Percentiles rank a stretch among this genome's conserved stretches.
phyloP scores from a whole-genome alignment of 1,140 invertebrate genomes.

The Drosophila ercepeae region DNA sequence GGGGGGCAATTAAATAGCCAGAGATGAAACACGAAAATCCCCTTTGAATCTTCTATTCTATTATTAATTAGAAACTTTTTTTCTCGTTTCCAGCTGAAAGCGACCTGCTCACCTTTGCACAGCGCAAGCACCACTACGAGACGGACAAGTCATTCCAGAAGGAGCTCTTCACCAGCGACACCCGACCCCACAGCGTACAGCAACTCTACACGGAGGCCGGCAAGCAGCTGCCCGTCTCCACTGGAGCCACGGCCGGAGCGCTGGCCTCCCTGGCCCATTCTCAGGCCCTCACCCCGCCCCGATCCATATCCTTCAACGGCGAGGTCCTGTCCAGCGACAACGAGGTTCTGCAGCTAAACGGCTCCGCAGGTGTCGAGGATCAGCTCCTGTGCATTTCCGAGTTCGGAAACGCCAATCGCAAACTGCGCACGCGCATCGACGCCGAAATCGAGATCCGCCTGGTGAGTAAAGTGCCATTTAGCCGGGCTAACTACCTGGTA shows the following conservation, averaged over 20 bases:
- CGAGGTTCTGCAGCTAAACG: slow-evolving; percentile 49
- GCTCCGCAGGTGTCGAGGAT: slow-evolving; percentile 47
- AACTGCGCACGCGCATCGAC: slow-evolving; percentile 88
- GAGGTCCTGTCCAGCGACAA: slow-evolving; percentile 81
- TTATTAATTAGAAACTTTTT: slow-evolving; percentile 8
- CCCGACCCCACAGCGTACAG: slow-evolving; percentile 86
- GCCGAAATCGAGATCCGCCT: slow-evolving; percentile 94
- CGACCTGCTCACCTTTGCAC: slow-evolving; percentile 92
- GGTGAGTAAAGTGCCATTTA: slow-evolving; percentile 86
- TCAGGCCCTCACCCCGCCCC: slow-evolving; percentile 44
- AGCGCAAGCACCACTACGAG: slow-evolving; percentile 89
- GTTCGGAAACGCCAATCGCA: slow-evolving; percentile 88
- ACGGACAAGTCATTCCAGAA: slow-evolving; percentile 86
- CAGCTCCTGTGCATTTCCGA: slow-evolving; percentile 91
- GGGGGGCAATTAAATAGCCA: slow-evolving; percentile 6
- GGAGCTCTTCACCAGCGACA: slow-evolving; percentile 88
- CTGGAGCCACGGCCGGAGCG: slow-evolving; percentile 30
- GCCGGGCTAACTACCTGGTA: background rate
- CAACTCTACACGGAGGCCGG: slow-evolving; percentile 90
- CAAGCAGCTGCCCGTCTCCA: slow-evolving; percentile 83
- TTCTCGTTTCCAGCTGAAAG: slow-evolving; percentile 90
- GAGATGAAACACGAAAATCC: slow-evolving; percentile 26
- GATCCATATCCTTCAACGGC: slow-evolving; percentile 66
- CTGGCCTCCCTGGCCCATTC: slow-evolving; percentile 71
- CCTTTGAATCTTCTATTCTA: no score